Evolutionary conservation across 2,113 vertebrate species (phyloP).

Genomic region (Sylvietta virens): DNA sequence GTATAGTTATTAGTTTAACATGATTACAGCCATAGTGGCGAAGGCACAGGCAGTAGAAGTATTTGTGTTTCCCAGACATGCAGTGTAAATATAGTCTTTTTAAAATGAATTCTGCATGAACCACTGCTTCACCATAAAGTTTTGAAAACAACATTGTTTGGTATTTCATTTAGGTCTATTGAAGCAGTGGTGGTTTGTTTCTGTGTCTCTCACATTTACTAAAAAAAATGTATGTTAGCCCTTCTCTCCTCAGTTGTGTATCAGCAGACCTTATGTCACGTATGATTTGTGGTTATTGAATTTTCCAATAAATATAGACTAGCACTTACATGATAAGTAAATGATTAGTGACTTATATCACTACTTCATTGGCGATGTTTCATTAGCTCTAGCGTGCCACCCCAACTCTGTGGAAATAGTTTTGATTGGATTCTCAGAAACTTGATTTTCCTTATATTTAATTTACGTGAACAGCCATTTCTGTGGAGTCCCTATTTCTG

Average conservation of each 20-base stretch:
- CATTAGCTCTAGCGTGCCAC: neutral
- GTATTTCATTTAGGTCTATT: neutral
- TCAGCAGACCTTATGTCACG: neutral
- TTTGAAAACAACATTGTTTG: neutral
- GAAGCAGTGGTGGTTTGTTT: neutral
- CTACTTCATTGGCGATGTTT: neutral
- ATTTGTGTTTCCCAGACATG: neutral
- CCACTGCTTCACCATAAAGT: neutral
- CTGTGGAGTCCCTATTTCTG: neutral
- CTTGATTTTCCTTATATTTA: neutral
- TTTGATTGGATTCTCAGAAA: neutral
- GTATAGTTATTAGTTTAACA: neutral
- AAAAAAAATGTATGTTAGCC: neutral
- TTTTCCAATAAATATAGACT: neutral
- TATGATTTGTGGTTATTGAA: neutral
- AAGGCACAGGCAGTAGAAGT: neutral
- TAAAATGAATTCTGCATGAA: neutral
- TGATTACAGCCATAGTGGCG: neutral
- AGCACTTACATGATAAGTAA: neutral
- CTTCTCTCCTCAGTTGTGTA: neutral
- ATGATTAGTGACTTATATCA: neutral
- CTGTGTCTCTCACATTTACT: neutral
- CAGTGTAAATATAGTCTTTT: neutral
- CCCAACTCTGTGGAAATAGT: accelerated
- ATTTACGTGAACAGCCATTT: neutral